Base-by-base conservation (phyloP, 2,113 vertebrate genomes). In the Ancistrus triradiatus region DNA sequence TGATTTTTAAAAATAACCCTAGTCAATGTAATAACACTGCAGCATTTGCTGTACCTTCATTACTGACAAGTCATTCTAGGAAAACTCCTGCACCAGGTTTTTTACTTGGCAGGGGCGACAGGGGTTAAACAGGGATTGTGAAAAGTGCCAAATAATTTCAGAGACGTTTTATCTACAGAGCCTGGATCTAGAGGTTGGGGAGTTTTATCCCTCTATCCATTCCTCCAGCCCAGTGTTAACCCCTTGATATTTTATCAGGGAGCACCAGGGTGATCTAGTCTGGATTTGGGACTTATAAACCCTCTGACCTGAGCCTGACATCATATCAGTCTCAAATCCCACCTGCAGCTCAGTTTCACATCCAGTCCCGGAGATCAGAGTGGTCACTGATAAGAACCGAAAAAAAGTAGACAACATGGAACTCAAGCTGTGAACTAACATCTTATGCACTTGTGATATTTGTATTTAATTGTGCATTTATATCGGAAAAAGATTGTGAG, bases 291-390 rank as follows among this genome's bases (percentile, higher is more conserved):
- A 43, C 15, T 48, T 72, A 76, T 66, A 71, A 66, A 19, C 51
- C 35, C 73, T 38, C 53, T 42, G 75, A 70, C 70, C 63, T 42
- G 60, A 74, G 71, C 74, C 73, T 18, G 49, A 27, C 63, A 46
- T 67, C 43, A 15, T 58, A 75, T 80, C 67, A 66, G 64, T 72
- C 62, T 69, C 71, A 49, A 24, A n/a, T 27, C 37, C 6, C 22
- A 4, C 21, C 21, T 4, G 0, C 37, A 19, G n/a, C n/a, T 17
- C 11, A 22, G 21, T 42, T 25, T 40, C 21, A 49, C 50, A 74
- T 49, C 60, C 59, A 57, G 69, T 57, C 43, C 33, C 24, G 25
- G 25, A 56, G 63, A 52, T 65, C 33, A 25, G n/a, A 25, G 37
- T 57, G 33, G 22, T 40, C 50, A 9, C 49, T 17, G 63, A 72